These are phyloP conservation scores for Gadopsis bispinosus DNA, from an alignment of 2,797 vertebrate species.

Conservation along the genomic window DNA sequence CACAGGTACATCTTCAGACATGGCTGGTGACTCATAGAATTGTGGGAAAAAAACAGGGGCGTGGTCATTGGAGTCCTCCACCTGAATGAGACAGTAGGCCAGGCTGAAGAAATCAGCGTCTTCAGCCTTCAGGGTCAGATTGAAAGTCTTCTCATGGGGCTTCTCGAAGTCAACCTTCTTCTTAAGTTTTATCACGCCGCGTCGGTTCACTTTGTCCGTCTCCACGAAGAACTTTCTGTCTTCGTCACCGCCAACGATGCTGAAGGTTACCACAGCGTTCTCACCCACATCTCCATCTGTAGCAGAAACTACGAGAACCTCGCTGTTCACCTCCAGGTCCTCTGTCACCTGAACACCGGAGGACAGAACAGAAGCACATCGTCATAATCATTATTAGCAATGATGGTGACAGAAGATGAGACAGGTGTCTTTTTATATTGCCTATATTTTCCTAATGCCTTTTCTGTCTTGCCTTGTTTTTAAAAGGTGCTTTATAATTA, in stretches of 20 bases:
- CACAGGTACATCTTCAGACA: slow-evolving; percentile 86
- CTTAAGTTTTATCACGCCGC: slow-evolving; percentile 85
- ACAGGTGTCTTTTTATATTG: too few relatives aligned
- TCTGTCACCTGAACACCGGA: slow-evolving; percentile 79
- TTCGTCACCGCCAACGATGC: slow-evolving; percentile 89
- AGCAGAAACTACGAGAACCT: slow-evolving; percentile 87
- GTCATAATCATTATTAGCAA: background rate
- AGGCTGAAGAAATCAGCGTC: slow-evolving; percentile 89
- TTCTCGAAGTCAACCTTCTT: slow-evolving; percentile 92
- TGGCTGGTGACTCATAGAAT: slow-evolving; percentile 86
- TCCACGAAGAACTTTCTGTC: slow-evolving; percentile 92
- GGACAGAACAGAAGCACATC: background rate
- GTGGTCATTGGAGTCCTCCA: slow-evolving; percentile 91
- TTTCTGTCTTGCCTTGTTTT: background rate
- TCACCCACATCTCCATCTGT: slow-evolving; percentile 90
- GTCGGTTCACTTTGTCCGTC: slow-evolving; percentile 86
- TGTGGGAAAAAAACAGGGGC: slow-evolving; percentile 90
- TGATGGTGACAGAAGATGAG: background rate
- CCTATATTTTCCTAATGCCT: too few relatives aligned
- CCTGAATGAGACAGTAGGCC: slow-evolving; percentile 87
- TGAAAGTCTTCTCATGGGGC: slow-evolving; percentile 90
- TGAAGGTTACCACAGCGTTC: slow-evolving; percentile 89
- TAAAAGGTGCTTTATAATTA: background rate
- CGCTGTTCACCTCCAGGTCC: slow-evolving; percentile 86
- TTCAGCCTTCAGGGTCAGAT: slow-evolving; percentile 91